A percentile compares a stretch with the other conserved stretches of the same genome.
These are phyloP conservation scores for Chondrilla cf. caribensis DNA, from an alignment of 37 sponge, comb jelly and placozoan species.

Conservation along the genomic window DNA sequence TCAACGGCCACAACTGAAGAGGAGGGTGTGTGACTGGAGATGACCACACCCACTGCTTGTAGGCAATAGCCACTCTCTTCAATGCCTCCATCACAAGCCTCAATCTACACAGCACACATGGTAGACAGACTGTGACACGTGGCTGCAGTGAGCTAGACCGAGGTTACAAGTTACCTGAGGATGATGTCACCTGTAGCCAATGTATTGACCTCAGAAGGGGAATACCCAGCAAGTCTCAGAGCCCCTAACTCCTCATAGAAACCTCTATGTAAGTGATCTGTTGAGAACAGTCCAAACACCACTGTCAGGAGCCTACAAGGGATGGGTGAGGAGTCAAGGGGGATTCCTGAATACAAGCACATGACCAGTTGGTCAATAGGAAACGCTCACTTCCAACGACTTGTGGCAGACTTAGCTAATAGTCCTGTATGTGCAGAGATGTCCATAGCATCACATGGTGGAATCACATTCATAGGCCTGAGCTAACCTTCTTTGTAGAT, in stretches of 20 bases:
- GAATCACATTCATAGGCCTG: neutral
- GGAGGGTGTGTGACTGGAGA: constrained; percentile 24
- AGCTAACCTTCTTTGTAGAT: constrained; percentile 44
- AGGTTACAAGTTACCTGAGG: constrained; percentile 48
- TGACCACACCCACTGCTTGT: constrained; percentile 45
- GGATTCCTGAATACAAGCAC: too few relatives aligned
- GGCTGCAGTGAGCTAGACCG: neutral
- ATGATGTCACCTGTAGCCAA: constrained; percentile 30
- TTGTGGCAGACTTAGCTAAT: neutral
- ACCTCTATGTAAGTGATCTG: constrained; percentile 41
- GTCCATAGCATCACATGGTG: neutral
- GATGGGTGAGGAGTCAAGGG: too few relatives aligned
- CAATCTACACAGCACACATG: constrained; percentile 26
- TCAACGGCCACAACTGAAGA: constrained; percentile 57
- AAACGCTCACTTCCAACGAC: constrained; percentile 9
- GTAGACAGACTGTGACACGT: neutral
- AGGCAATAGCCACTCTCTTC: constrained; percentile 25
- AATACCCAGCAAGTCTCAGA: constrained; percentile 41
- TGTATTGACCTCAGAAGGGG: constrained; percentile 36
- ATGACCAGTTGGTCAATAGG: too few relatives aligned
- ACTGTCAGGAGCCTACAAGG: constrained; percentile 32
- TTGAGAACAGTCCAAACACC: constrained; percentile 40
- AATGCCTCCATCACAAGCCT: constrained; percentile 6
- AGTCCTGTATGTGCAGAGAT: neutral
- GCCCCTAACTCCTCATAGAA: constrained; percentile 17